Base-by-base conservation (phyloP, 2,888 invertebrate species). In the Leptopilina drosophilae region DNA sequence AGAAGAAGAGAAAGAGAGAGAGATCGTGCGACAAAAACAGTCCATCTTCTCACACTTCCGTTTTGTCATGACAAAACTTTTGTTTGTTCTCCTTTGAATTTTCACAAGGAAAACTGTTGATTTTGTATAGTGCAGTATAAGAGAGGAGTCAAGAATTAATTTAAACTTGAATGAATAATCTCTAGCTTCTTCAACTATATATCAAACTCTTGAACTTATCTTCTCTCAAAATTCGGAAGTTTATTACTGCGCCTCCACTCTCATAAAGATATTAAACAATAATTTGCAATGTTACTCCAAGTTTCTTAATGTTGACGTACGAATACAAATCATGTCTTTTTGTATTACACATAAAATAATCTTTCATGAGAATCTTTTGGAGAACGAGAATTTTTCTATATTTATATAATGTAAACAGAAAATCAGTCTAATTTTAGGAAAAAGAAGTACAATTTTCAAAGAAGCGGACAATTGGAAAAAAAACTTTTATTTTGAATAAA, bases 91-190 rank as follows among this genome's bases (percentile, higher is more conserved):
- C 46, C 67, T 49, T 67, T 67, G 49, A 20, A 67, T 20, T 42
- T 42, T 67, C 46, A 67, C 12, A 67, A 67, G 20, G 15, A 67
- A 67, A 67, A 67, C 67, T 42, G 46, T 20, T 66, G 20, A 46
- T 12, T 67, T 67, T 46, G 20, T 62, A 49, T 12, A 62, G 62
- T 62, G 62, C 7, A 62, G 62, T 62, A 42, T 42, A 20, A 62
- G 15, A 20, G 62, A 20, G 62, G 62, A 62, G 62, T 62, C 62
- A 62, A 62, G 62, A 62, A 62, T 62, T 62, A 62, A 62, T 62
- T 62, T 62, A 62, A 62, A 62, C 62, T 62, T 62, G 62, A 62
- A 62, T 62, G 62, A 62, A 62, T 62, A 62, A 62, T 62, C 62
- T 62, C 62, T n/a, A 62, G 62, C 62, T 62, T 62, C 62, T 20